Percentiles rank a stretch among this genome's conserved stretches.
Conservation (phyloP, 2,797 vertebrate species). For the Acanthurus tractus region DNA sequence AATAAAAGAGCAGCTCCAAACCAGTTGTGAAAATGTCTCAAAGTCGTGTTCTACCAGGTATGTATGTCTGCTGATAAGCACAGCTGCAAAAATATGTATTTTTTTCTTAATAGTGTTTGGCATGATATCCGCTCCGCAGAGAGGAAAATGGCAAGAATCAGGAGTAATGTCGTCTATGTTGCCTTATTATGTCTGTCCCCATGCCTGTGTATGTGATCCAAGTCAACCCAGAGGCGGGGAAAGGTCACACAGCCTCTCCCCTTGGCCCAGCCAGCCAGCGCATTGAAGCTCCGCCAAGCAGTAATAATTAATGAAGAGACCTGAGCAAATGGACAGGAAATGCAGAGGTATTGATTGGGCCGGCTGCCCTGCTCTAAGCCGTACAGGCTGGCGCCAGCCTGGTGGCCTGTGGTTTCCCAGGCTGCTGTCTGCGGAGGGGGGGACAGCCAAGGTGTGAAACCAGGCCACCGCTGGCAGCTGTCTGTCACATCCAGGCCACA, state of each 20-base stretch:
- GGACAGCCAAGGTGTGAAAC: conserved; percentile 83
- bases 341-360: conserved; percentile 97
- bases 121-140: conserved; percentile 2
- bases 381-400: conserved; percentile 94
- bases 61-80: conserved; percentile 60
- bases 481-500: conserved; percentile 68
- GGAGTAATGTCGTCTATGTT: conserved; percentile 64
- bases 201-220: conserved; percentile 67
- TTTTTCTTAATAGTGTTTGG: conserved; percentile 48
- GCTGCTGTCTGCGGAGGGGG: conserved; percentile 76
- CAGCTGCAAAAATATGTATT: conserved; percentile 40
- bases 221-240: conserved; percentile 78
- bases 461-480: conserved; percentile 74
- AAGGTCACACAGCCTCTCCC: conserved; percentile 89
- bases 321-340: conserved; percentile 99
- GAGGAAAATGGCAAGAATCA: conserved; percentile 30
- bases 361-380: conserved; percentile 79
- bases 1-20: conserved; percentile 42
- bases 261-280: conserved; percentile 89
- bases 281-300: conserved; percentile 92
- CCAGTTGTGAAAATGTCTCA: conserved; percentile 52
- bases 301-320: conserved; percentile 99
- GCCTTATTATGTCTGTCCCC: conserved; percentile 66
- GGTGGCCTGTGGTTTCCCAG: conserved; percentile 97
- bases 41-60: conserved; percentile 54